Conservation (phyloP, 2,797 vertebrate species). For the Chelmon rostratus region DNA sequence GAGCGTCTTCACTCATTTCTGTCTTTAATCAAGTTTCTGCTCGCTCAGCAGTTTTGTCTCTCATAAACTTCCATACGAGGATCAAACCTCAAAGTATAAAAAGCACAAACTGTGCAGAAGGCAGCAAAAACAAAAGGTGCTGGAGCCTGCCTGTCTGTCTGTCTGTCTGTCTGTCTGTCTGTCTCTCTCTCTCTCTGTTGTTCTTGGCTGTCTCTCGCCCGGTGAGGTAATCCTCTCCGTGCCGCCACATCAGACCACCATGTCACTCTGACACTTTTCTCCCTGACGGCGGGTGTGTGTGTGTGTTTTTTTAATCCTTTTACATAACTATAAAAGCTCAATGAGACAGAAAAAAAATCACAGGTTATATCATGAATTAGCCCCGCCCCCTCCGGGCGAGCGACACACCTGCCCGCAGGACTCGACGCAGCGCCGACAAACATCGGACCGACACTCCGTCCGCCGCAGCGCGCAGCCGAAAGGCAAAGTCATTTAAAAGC, state of each 20-base stretch:
- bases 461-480: too few relatives aligned
- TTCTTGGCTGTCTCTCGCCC: slow-evolving; percentile 36
- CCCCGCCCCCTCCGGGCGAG: background rate
- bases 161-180: background rate
- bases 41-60: too few relatives aligned
- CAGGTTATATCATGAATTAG: slow-evolving; percentile 21
- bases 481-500: too few relatives aligned
- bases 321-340: slow-evolving; percentile 21
- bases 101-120: too few relatives aligned
- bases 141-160: too few relatives aligned
- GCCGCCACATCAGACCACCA: slow-evolving; percentile 12
- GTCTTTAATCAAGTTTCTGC: too few relatives aligned
- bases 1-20: too few relatives aligned
- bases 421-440: background rate
- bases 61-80: too few relatives aligned
- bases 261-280: background rate
- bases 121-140: too few relatives aligned
- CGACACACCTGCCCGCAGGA: background rate
- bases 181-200: slow-evolving; percentile 31
- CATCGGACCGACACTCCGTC: too few relatives aligned
- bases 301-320: slow-evolving; percentile 13
- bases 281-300: background rate
- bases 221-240: slow-evolving; percentile 23
- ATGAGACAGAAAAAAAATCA: background rate
- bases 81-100: too few relatives aligned